Evolutionary conservation across 1,140 invertebrate genomes (phyloP), one percentile per base, ranked within the genome.

Genomic region (Rhyacophila brunnea): DNA sequence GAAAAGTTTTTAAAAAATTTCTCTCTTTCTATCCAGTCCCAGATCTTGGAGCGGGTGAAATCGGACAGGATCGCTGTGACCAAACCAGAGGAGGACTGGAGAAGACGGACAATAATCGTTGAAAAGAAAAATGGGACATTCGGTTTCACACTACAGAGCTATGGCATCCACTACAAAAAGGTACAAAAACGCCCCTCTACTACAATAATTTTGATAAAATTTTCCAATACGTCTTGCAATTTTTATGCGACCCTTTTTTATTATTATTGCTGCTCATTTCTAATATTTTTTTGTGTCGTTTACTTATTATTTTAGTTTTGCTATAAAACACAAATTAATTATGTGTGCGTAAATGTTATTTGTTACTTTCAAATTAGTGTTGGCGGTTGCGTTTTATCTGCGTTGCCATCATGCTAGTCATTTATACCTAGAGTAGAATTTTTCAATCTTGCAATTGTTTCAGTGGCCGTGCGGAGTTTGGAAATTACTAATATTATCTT

Each of bases 131-230:
- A 91, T 75, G 89, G 90, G n/a, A 90, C 90, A 9, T 97, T 92
- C 73, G 93, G 94, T 3, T 97, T 96, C 72, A 96, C 93, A 0
- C 78, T 97, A 47, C 85, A 97, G 84, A 96, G 93, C 70, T 97
- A 97, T 72, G 93, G 93, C 9, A 95, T 97, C 46, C 92, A 95
- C 70, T 95, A 96, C 74, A 95, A 95, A 70, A 87, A 89, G 71
- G 93, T 93, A 59, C 19, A 10, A 32, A 28, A n/a, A n/a, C n/a
- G n/a, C n/a, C n/a, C n/a, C n/a, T n/a, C n/a, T n/a, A n/a, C n/a
- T n/a, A 10, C 7, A 43, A 35, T 35, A 35, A 6, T 35, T 35
- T 35, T 35, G 34, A 7, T 35, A 35, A n/a, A 35, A n/a, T 35
- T 35, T 6, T 35, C 34, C 34, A 7, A n/a, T n/a, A n/a, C 34